These are phyloP conservation scores for Sialis fuliginosa DNA, from an alignment of 2,888 invertebrate genomes.

Conservation along the genomic window DNA sequence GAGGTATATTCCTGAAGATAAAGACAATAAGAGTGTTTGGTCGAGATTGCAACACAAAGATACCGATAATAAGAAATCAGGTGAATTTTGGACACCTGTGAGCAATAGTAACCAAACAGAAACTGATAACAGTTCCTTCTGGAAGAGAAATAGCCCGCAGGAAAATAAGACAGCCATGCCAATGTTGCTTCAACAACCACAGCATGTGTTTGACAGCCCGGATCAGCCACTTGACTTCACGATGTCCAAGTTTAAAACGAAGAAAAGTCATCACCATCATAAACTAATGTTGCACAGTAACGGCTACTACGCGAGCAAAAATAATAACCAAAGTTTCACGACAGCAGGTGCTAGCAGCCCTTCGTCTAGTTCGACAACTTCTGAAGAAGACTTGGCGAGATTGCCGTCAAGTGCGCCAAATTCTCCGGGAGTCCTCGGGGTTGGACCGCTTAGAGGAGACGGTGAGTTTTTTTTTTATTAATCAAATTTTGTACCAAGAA, in stretches of 20 bases:
- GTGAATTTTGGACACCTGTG: slow-evolving; percentile 5
- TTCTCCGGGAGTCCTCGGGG: slow-evolving; percentile 25
- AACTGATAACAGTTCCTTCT: slow-evolving; percentile 3
- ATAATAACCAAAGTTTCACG: slow-evolving; percentile 20
- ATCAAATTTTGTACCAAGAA: too few relatives aligned
- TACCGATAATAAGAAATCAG: too few relatives aligned
- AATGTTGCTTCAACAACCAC: slow-evolving; percentile 37
- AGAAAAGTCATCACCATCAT: slow-evolving; percentile 18
- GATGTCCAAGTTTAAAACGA: slow-evolving; percentile 37
- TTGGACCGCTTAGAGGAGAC: slow-evolving; percentile 22
- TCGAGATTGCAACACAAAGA: too few relatives aligned
- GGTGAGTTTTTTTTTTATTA: slow-evolving; percentile 20
- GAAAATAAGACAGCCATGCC: slow-evolving; percentile 31
- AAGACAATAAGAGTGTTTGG: too few relatives aligned
- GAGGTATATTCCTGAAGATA: too few relatives aligned
- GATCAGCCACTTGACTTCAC: slow-evolving; percentile 60
- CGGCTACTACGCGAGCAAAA: slow-evolving; percentile 22
- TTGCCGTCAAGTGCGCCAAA: slow-evolving; percentile 23
- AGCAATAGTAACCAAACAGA: slow-evolving; percentile 10
- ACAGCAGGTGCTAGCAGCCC: slow-evolving; percentile 19
- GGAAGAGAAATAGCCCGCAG: slow-evolving; percentile 3
- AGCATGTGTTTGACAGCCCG: slow-evolving; percentile 25
- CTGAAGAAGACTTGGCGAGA: slow-evolving; percentile 28
- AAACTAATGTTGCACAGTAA: slow-evolving; percentile 26
- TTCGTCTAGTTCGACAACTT: slow-evolving; percentile 18